phyloP scores from a whole-genome alignment of 2,888 invertebrate genomes.

The Sericinus montela region DNA sequence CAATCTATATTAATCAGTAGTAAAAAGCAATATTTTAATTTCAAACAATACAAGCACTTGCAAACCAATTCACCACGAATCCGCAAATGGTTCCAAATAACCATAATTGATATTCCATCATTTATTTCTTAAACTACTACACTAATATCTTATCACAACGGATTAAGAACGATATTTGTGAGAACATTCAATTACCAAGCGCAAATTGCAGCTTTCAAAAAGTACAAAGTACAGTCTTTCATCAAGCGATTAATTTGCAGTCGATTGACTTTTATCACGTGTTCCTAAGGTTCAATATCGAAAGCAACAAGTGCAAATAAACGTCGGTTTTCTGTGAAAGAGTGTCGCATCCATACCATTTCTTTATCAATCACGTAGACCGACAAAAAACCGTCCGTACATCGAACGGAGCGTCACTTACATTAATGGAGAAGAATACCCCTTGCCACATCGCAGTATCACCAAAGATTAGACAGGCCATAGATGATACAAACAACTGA shows the following conservation, averaged over 20 bases:
- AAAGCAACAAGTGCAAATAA: slow-evolving; percentile 2
- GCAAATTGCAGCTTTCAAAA: slow-evolving; percentile 19
- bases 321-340: slow-evolving; percentile 21
- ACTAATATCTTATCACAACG: background rate
- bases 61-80: slow-evolving; percentile 20
- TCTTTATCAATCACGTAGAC: slow-evolving; percentile 73
- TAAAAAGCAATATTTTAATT: slow-evolving; percentile 11
- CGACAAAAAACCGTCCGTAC: slow-evolving; percentile 65
- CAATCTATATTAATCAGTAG: background rate
- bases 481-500: no score
- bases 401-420: slow-evolving; percentile 72
- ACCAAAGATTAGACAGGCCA: slow-evolving; percentile 35
- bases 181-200: background rate
- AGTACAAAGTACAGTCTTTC: slow-evolving; percentile 23
- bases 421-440: slow-evolving; percentile 60
- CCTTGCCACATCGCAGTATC: slow-evolving; percentile 31
- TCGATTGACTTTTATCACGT: slow-evolving; percentile 4
- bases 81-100: slow-evolving; percentile 20
- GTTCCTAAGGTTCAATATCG: slow-evolving; percentile 6
- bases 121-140: background rate
- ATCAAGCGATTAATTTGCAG: slow-evolving; percentile 1
- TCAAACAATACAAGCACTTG: slow-evolving; percentile 19
- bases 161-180: background rate
- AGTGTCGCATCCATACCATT: slow-evolving; percentile 65
- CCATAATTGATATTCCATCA: slow-evolving; percentile 2